Percentiles rank a stretch among this genome's conserved stretches.
phyloP scores from a whole-genome alignment of 2,113 vertebrate genomes.

The Potamarius usumacintae region DNA sequence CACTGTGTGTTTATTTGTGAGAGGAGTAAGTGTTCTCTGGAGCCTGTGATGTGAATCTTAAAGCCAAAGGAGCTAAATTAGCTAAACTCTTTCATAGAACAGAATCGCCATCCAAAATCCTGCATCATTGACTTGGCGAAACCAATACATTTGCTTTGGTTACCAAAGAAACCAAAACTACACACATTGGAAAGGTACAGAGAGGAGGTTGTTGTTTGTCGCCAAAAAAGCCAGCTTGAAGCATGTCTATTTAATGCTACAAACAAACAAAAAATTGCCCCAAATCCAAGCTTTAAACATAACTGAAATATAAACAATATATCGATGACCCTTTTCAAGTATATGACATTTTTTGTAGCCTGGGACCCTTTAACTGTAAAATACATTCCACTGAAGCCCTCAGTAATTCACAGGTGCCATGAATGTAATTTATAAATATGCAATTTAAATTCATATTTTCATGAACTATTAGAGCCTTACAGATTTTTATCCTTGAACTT shows the following conservation, averaged over 20 bases:
- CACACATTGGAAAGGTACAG: slow-evolving; percentile 89
- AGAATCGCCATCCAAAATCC: neutral
- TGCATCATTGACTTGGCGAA: slow-evolving; percentile 64
- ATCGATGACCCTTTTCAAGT: neutral
- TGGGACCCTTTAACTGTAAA: neutral
- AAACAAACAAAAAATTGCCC: neutral
- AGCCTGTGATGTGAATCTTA: neutral
- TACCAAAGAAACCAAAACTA: slow-evolving; percentile 76
- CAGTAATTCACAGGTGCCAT: neutral
- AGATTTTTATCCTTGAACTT: neutral
- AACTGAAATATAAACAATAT: neutral
- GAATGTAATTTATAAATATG: neutral
- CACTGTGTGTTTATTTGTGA: neutral
- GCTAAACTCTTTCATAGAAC: neutral
- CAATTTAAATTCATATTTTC: neutral
- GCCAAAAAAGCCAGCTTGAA: slow-evolving; percentile 58
- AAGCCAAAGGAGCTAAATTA: neutral
- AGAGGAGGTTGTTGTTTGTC: slow-evolving; percentile 83
- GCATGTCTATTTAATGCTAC: neutral
- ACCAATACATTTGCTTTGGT: slow-evolving; percentile 86
- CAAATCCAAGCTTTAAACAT: neutral
- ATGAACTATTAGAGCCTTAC: neutral
- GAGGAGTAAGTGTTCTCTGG: slow-evolving; percentile 6
- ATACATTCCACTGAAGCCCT: neutral
- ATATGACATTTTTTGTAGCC: neutral